Percentiles rank a stretch among this genome's conserved stretches.
Conservation (phyloP, 1,140 invertebrate genomes). For the Habropoda laboriosa region DNA sequence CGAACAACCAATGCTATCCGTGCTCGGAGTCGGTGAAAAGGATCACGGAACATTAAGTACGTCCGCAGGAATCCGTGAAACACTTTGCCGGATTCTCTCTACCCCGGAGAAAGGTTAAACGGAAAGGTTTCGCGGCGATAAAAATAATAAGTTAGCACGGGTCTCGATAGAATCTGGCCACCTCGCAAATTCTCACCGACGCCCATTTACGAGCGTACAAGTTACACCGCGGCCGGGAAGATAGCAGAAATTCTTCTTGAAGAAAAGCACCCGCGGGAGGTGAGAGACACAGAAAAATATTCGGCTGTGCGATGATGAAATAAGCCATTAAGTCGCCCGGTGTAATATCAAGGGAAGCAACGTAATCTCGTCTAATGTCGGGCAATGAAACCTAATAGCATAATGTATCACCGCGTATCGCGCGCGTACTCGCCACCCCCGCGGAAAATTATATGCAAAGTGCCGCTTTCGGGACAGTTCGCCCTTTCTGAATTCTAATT, state of each 20-base stretch:
- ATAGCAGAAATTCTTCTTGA: slow-evolving; percentile 13
- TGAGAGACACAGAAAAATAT: slow-evolving; percentile 35
- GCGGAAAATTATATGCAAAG: slow-evolving; percentile 34
- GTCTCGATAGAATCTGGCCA: slow-evolving; percentile 13
- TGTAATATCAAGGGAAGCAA: slow-evolving; percentile 56
- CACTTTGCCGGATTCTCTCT: too few species aligned
- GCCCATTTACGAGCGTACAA: neutral
- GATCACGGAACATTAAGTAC: neutral
- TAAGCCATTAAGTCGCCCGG: slow-evolving; percentile 59
- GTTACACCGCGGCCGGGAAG: slow-evolving; percentile 7
- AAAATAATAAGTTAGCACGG: slow-evolving; percentile 7
- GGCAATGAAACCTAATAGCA: slow-evolving; percentile 65
- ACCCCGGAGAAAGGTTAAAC: neutral
- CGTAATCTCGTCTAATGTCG: slow-evolving; percentile 67
- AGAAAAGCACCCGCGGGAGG: neutral
- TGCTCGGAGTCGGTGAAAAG: neutral
- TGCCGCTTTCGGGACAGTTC: neutral
- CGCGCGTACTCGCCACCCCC: neutral
- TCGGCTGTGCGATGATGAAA: slow-evolving; percentile 54
- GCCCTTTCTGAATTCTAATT: slow-evolving; percentile 9
- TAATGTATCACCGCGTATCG: slow-evolving; percentile 59
- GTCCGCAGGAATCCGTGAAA: neutral
- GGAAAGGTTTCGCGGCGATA: neutral
- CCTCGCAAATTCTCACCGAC: slow-evolving; percentile 14
- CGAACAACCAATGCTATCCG: too few species aligned